Conservation (phyloP, 2,113 vertebrate genomes). For the Cyprichromis sp. region DNA sequence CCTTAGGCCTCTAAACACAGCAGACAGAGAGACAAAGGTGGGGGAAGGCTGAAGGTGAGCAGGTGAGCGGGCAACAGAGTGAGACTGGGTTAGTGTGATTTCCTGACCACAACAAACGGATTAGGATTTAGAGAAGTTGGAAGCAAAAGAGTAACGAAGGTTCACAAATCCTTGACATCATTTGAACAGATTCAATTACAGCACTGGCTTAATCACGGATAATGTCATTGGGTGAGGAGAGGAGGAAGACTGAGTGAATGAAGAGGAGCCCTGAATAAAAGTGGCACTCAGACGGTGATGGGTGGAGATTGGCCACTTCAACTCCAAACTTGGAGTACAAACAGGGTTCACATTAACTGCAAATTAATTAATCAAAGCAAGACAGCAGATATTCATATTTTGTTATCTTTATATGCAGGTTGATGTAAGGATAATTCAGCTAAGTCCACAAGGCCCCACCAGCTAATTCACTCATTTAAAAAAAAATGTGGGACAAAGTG, state of each 20-base stretch:
- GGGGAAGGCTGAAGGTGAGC: background rate
- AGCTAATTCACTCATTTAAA: background rate
- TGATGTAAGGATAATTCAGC: background rate
- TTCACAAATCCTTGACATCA: background rate
- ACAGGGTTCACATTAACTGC: background rate
- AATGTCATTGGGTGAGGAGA: background rate
- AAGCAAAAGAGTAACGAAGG: background rate
- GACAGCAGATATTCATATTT: background rate
- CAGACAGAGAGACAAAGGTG: background rate
- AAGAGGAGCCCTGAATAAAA: background rate
- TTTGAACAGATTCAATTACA: background rate
- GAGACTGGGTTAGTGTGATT: background rate
- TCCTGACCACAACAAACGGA: conserved; percentile 14
- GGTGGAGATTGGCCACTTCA: background rate
- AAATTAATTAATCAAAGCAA: background rate
- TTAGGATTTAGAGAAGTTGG: background rate
- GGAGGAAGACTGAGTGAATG: background rate
- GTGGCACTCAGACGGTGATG: background rate
- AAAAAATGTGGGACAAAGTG: background rate
- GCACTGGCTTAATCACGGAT: background rate
- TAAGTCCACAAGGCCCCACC: background rate
- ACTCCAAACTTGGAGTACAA: background rate
- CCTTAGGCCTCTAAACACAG: conserved; percentile 43
- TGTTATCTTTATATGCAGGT: background rate
- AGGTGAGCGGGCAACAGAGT: background rate